Evolutionary conservation across 2,797 vertebrate genomes (phyloP).

Genomic region (Gouania willdenowi): DNA sequence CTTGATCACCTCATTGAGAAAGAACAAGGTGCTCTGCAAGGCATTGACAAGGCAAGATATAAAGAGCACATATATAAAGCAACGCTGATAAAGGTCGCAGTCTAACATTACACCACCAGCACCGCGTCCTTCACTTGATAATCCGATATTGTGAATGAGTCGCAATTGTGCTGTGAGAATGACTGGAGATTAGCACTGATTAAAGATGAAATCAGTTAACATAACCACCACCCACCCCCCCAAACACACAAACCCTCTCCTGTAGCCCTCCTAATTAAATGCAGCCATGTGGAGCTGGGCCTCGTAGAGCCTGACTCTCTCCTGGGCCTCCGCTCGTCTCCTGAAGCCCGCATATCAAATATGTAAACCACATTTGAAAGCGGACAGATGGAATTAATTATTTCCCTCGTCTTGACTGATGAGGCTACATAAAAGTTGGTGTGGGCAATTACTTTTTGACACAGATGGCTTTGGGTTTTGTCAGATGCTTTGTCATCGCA

Average conservation of each 20-base stretch:
- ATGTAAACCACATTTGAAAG: constrained; percentile 67
- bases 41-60: constrained; percentile 9
- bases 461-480: constrained; percentile 32
- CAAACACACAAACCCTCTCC: constrained; percentile 81
- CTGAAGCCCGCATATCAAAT: constrained; percentile 65
- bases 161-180: constrained; percentile 65
- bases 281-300: constrained; percentile 89
- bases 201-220: constrained; percentile 92
- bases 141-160: constrained; percentile 63
- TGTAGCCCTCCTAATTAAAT: constrained; percentile 93
- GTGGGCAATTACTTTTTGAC: constrained; percentile 61
- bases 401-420: constrained; percentile 61
- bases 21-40: neutral
- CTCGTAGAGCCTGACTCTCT: constrained; percentile 70
- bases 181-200: constrained; percentile 80
- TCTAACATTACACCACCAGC: constrained; percentile 5
- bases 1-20: neutral
- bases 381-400: constrained; percentile 73
- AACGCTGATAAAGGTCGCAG: constrained; percentile 20
- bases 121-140: constrained; percentile 60
- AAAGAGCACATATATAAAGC: constrained; percentile 10
- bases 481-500: constrained; percentile 10
- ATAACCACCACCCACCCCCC: constrained; percentile 87
- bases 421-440: constrained; percentile 58
- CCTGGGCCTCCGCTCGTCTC: constrained; percentile 55